Evolutionary conservation across 2,888 invertebrate genomes (phyloP), one percentile per base, ranked within the genome.

Genomic region (Zele albiditarsus): DNA sequence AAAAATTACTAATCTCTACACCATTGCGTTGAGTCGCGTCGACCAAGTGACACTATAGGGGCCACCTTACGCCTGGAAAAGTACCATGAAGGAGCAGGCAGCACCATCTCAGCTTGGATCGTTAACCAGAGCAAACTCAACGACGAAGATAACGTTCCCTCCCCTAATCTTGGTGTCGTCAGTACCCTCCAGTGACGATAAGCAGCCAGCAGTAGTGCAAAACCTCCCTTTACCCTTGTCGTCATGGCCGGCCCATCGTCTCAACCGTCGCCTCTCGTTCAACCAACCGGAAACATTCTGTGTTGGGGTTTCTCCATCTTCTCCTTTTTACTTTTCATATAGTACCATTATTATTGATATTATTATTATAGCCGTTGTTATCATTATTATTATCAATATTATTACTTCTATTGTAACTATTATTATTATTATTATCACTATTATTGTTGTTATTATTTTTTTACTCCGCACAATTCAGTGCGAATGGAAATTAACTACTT

Each of bases 401-500:
- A 14, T 10, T 25, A 5, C 38, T 65, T 33, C 38, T 38, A 38
- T 28, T 46, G 12, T 38, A 38, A 38, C n/a, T 38, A 23, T 49
- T 49, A 12, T 16, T 49, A 12, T 16, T 20, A 28, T 69, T 57
- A 31, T 69, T 49, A 20, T 28, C 5, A 25, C n/a, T 10, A 12
- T 67, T 49, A 23, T 67, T 46, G 27, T 49, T 42, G n/a, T n/a
- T n/a, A n/a, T 65, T 6, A 42, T 42, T 42, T 23, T 46, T 5
- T 8, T 16, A 23, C 27, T 23, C 23, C 20, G 3, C 23, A 25
- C 12, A 25, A 70, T 38, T 38, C 42, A 23, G 31, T 14, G 58
- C 23, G 60, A 60, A 70, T 70, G 70, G 58, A 60, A 70, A 70
- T 70, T 42, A 42, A 70, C 58, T 58, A 70, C 70, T 70, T 60